Evolutionary conservation across 2,888 invertebrate species (phyloP).

Genomic region (Orthosia cruda): DNA sequence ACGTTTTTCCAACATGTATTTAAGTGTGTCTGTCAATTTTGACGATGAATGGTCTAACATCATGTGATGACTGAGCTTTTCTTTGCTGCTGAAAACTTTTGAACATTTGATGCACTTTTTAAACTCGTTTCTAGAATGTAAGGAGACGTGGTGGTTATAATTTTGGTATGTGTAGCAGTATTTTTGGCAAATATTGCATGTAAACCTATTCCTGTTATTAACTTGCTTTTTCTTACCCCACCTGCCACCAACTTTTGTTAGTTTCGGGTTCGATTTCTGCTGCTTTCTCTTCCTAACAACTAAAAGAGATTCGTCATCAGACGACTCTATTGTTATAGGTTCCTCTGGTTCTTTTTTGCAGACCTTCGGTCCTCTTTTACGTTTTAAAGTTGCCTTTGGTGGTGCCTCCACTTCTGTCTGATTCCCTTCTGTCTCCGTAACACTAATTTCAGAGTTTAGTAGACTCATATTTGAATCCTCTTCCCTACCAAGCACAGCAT

Average conservation of each 20-base stretch:
- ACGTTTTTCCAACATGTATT: slow-evolving; percentile 80
- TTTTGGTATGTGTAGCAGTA: slow-evolving; percentile 87
- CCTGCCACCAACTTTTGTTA: slow-evolving; percentile 7
- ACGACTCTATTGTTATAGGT: slow-evolving; percentile 66
- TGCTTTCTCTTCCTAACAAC: slow-evolving; percentile 65
- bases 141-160: slow-evolving; percentile 83
- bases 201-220: slow-evolving; percentile 71
- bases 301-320: slow-evolving; percentile 79
- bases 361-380: slow-evolving; percentile 56
- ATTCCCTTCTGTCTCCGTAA: slow-evolving; percentile 73
- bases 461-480: slow-evolving; percentile 8
- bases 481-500: not conserved
- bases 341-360: slow-evolving; percentile 22
- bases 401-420: slow-evolving; percentile 63
- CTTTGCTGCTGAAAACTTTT: slow-evolving; percentile 74
- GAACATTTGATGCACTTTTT: slow-evolving; percentile 85
- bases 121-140: slow-evolving; percentile 76
- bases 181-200: slow-evolving; percentile 81
- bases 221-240: slow-evolving; percentile 34
- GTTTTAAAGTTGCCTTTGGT: slow-evolving; percentile 50
- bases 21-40: slow-evolving; percentile 83
- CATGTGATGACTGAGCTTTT: slow-evolving; percentile 77
- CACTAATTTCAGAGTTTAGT: slow-evolving; percentile 50
- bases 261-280: slow-evolving; percentile 20
- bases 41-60: slow-evolving; percentile 78